Conservation (phyloP, 2,797 vertebrate species). For the Pipistrellus pygmaeus region DNA sequence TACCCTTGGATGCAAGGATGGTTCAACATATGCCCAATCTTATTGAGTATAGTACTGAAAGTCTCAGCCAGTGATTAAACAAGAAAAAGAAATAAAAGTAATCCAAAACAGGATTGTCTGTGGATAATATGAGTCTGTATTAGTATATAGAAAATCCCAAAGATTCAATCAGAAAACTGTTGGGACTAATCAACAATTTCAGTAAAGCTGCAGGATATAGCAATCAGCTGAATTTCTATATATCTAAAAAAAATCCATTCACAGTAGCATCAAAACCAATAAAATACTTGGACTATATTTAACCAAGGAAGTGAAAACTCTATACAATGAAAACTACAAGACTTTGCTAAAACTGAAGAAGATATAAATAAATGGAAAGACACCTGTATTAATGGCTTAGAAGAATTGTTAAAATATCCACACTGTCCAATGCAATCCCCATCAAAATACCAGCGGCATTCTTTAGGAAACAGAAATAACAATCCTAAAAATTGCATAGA, state of each 20-base stretch:
- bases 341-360: background rate
- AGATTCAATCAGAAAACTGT: background rate
- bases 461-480: background rate
- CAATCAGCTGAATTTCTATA: conserved; percentile 4
- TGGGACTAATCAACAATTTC: background rate
- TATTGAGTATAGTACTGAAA: background rate
- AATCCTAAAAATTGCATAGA: background rate
- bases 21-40: background rate
- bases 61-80: background rate
- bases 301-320: background rate
- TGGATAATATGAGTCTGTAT: background rate
- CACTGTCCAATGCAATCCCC: background rate
- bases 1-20: background rate
- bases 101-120: background rate
- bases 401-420: background rate
- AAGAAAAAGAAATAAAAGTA: background rate
- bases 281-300: background rate
- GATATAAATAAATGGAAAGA: background rate
- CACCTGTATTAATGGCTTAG: background rate
- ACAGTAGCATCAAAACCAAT: background rate
- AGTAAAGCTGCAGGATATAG: background rate
- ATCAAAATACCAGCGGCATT: background rate
- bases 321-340: background rate
- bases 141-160: background rate
- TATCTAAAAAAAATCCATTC: conserved; percentile 26